Evolutionary conservation across 2,888 invertebrate species (phyloP).

Genomic region (Calliscelio sp.): DNA sequence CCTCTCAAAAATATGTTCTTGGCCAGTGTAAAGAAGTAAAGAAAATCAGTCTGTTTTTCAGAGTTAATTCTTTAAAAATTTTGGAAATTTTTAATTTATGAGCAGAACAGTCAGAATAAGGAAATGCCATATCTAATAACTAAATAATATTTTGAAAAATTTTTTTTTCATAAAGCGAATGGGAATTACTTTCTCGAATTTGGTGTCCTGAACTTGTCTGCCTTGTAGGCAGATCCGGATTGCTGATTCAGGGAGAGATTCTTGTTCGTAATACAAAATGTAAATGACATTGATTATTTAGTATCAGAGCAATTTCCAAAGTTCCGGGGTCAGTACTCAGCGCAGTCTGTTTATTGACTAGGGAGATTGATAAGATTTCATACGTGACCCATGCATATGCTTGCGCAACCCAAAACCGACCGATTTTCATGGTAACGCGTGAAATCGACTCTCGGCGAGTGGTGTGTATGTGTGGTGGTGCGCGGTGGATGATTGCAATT

Average conservation of each 20-base stretch:
- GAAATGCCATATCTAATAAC: too few species aligned
- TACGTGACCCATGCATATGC: slow-evolving; percentile 68
- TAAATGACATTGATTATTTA: background rate
- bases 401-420: slow-evolving; percentile 71
- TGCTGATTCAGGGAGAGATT: slow-evolving; percentile 22
- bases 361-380: slow-evolving; percentile 43
- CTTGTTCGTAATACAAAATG: slow-evolving; percentile 12
- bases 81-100: too few species aligned
- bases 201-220: slow-evolving; percentile 34
- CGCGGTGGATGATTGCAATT: slow-evolving; percentile 54
- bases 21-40: too few species aligned
- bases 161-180: background rate
- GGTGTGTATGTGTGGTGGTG: slow-evolving; percentile 62
- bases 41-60: too few species aligned
- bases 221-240: slow-evolving; percentile 43
- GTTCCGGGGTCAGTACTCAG: slow-evolving; percentile 39
- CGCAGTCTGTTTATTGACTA: slow-evolving; percentile 66
- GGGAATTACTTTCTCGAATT: slow-evolving; percentile 3
- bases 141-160: too few species aligned
- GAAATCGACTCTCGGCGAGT: slow-evolving; percentile 54
- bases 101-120: too few species aligned
- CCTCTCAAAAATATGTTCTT: too few species aligned
- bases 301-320: background rate
- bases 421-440: slow-evolving; percentile 57
- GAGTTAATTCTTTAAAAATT: too few species aligned